A percentile compares a stretch with the other conserved stretches of the same genome.
These are phyloP conservation scores for Andrena bicolor DNA, from an alignment of 2,888 invertebrate genomes.

Conservation along the genomic window DNA sequence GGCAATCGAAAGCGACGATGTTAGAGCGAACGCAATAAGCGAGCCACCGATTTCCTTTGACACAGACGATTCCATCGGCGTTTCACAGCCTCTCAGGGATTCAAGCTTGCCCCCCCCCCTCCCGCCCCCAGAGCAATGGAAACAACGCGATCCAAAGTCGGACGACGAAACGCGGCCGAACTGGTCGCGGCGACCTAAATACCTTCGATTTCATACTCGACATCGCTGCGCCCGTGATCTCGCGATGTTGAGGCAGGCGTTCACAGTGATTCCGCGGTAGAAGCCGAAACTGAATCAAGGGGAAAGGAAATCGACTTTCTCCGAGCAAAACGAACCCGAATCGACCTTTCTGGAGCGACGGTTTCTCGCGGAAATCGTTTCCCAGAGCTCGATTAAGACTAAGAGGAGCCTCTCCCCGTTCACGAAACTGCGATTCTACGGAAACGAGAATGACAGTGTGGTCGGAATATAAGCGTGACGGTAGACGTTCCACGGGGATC, in stretches of 20 bases:
- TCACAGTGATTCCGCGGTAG: conserved; percentile 65
- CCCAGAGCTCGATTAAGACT: not conserved
- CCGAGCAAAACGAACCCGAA: conserved; percentile 5
- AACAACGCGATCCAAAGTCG: not conserved
- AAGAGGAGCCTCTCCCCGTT: not conserved
- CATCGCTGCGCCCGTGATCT: conserved; percentile 50
- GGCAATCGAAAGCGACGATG: not conserved
- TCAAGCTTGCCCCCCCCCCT: no score
- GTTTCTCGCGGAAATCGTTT: conserved; percentile 1
- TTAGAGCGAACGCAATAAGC: not conserved
- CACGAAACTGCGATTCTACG: not conserved
- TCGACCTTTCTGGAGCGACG: conserved; percentile 1
- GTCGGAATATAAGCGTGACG: conserved; percentile 2
- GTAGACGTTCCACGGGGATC: not conserved
- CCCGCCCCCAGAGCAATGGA: not conserved
- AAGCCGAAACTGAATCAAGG: conserved; percentile 60
- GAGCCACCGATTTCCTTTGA: not conserved
- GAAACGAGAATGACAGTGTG: not conserved
- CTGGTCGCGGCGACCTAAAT: conserved; percentile 61
- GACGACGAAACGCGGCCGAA: conserved; percentile 20
- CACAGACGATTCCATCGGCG: not conserved
- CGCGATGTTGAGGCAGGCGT: conserved; percentile 53
- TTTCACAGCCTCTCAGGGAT: not conserved
- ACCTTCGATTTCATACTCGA: conserved; percentile 54
- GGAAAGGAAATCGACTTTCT: conserved; percentile 65